Conservation (phyloP, 2,888 invertebrate genomes). For the Nowickia ferox region DNA sequence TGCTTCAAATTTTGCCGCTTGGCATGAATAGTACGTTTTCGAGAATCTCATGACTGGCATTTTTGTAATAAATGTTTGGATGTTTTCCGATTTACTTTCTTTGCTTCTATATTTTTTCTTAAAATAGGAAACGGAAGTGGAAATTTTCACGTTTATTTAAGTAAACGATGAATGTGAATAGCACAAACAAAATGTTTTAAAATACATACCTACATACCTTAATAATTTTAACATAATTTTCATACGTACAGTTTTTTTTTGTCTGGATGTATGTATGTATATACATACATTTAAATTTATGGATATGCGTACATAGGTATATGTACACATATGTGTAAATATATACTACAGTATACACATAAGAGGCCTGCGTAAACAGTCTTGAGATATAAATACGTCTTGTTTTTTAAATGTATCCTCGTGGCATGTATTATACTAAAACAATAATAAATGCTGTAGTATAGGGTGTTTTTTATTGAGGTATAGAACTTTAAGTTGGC, state of each 20-base stretch:
- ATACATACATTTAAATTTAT: not conserved
- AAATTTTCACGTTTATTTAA: conserved; percentile 63
- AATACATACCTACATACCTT: conserved; percentile 34
- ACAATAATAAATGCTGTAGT: too few relatives aligned
- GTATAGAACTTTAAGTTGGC: too few relatives aligned
- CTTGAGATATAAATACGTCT: too few relatives aligned
- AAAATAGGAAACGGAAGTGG: conserved; percentile 60
- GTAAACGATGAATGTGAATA: conserved; percentile 18
- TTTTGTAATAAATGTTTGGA: conserved; percentile 10
- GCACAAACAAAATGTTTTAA: conserved; percentile 18
- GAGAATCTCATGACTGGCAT: conserved; percentile 34
- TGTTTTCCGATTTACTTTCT: not conserved
- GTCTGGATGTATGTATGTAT: not conserved
- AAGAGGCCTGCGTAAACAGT: too few relatives aligned
- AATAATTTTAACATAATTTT: conserved; percentile 37
- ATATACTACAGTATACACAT: too few relatives aligned
- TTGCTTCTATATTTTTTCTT: conserved; percentile 39
- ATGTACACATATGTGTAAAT: too few relatives aligned
- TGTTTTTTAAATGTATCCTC: too few relatives aligned
- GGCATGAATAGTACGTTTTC: conserved; percentile 20
- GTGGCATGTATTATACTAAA: too few relatives aligned
- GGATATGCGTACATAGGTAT: too few relatives aligned
- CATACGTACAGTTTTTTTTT: not conserved
- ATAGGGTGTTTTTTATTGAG: too few relatives aligned
- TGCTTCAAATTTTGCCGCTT: conserved; percentile 38